phyloP scores from a whole-genome alignment of 2,797 vertebrate genomes.

The Cygnus olor region DNA sequence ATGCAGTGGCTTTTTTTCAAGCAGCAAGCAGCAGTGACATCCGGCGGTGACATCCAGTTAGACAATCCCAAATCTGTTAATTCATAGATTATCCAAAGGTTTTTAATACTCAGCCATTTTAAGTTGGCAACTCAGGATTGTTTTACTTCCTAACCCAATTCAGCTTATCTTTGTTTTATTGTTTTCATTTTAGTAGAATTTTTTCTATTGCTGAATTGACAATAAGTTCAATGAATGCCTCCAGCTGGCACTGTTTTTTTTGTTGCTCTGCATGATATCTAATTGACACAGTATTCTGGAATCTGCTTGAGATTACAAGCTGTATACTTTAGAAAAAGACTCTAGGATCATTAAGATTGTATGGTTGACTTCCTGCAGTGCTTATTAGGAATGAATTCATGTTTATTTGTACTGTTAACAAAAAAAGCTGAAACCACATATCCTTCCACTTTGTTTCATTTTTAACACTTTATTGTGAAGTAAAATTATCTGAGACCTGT shows the following conservation, averaged over 20 bases:
- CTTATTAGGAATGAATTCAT: conserved; percentile 24
- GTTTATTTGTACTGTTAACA: conserved; percentile 28
- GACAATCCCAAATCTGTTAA: background rate
- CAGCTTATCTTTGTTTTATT: background rate
- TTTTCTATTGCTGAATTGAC: conserved; percentile 5
- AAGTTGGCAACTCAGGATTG: background rate
- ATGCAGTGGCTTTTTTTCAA: background rate
- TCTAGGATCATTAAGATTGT: conserved; percentile 25
- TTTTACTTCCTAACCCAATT: background rate
- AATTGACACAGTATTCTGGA: conserved; percentile 35
- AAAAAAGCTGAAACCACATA: background rate
- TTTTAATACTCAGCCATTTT: background rate
- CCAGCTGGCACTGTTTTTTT: conserved; percentile 27
- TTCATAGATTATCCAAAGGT: background rate
- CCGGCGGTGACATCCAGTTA: background rate
- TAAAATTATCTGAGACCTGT: background rate
- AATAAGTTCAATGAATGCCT: conserved; percentile 21
- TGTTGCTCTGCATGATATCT: conserved; percentile 21
- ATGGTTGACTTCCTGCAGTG: conserved; percentile 10
- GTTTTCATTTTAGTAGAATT: conserved; percentile 38
- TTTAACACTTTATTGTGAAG: background rate
- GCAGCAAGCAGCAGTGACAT: background rate
- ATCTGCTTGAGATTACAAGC: conserved; percentile 20
- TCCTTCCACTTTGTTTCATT: background rate
- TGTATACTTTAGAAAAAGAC: conserved; percentile 18